Base-by-base conservation (phyloP, 2,888 invertebrate genomes). In the Fabriciana adippe region DNA sequence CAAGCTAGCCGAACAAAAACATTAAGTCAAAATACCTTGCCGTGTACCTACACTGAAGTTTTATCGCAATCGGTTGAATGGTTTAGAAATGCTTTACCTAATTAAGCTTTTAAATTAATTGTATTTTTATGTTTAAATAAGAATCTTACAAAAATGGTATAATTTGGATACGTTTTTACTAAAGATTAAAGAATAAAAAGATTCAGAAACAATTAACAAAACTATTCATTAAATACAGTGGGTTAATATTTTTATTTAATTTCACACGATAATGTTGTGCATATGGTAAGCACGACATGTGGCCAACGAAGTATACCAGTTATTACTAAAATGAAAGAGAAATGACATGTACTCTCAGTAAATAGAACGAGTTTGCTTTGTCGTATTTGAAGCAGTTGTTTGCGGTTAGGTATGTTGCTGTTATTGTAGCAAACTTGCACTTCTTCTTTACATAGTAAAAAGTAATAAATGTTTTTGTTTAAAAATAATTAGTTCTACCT, bases 291-390 rank as follows among this genome's bases (percentile, higher is more conserved):
- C 41, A 61, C 18, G 18, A 53, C 61, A 51, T 51, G 50, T 61
- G 53, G 61, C 61, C 15, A 61, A 35, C 41, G 18, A 11, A 18
- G 41, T 53, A 53, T 53, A 35, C 61, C 41, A 54, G 47, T 59
- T 59, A 35, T 26, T 53, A 31, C 45, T 53, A n/a, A 60, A 47
- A 66, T 48, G 48, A 65, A 65, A 66, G 54, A 53, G 56, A 65
- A 50, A 35, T 63, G 18, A 63, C 35, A 60, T 51, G 61, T 41
- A 53, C 18, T 41, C 41, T n/a, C 26, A 54, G 54, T 63, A 68
- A 53, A 55, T 31, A 69, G 55, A 69, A 66, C 66, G 26, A 69
- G 47, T 63, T 59, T 54, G 57, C 59, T 63, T 26, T 51, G 31
- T 50, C 16, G 15, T 31, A 48, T 55, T 55, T 50, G 50, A 54